These are phyloP conservation scores for Halictus rubicundus DNA, from an alignment of 1,140 invertebrate genomes.

Conservation along the genomic window DNA sequence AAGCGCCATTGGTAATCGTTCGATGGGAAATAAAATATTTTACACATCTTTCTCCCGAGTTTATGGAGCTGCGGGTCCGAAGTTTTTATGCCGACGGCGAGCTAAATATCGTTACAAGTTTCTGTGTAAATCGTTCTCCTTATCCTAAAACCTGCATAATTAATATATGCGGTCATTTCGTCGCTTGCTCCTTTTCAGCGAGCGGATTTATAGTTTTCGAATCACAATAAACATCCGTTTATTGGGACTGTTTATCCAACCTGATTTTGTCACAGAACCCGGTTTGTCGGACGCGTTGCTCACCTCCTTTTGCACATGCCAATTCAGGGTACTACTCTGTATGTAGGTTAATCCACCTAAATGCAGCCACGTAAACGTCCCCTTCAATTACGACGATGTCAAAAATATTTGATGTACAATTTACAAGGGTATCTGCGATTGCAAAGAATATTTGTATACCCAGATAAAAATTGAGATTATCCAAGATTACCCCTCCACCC, in stretches of 20 bases:
- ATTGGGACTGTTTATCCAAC: neutral
- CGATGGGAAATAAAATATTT: constrained; percentile 44
- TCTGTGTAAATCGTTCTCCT: constrained; percentile 3
- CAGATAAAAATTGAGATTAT: too few species aligned
- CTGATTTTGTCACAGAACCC: too few species aligned
- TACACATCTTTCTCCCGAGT: constrained; percentile 23
- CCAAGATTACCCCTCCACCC: too few species aligned
- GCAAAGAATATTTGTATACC: too few species aligned
- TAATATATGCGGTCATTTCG: neutral
- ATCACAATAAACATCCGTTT: neutral
- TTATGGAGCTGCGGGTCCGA: constrained; percentile 7
- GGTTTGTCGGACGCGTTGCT: too few species aligned
- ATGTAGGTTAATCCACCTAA: too few species aligned
- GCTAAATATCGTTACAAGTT: constrained; percentile 28
- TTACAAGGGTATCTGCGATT: too few species aligned
- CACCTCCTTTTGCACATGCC: too few species aligned
- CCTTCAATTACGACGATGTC: too few species aligned
- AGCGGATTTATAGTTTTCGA: neutral
- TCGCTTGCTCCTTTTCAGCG: neutral
- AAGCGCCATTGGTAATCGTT: constrained; percentile 30
- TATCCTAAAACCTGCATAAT: constrained; percentile 18
- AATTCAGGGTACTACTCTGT: too few species aligned
- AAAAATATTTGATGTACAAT: too few species aligned
- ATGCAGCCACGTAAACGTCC: too few species aligned
- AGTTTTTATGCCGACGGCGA: neutral